Evolutionary conservation across 2,797 vertebrate species (phyloP), one percentile per base, ranked within the genome.

Genomic region (Pampus argenteus): DNA sequence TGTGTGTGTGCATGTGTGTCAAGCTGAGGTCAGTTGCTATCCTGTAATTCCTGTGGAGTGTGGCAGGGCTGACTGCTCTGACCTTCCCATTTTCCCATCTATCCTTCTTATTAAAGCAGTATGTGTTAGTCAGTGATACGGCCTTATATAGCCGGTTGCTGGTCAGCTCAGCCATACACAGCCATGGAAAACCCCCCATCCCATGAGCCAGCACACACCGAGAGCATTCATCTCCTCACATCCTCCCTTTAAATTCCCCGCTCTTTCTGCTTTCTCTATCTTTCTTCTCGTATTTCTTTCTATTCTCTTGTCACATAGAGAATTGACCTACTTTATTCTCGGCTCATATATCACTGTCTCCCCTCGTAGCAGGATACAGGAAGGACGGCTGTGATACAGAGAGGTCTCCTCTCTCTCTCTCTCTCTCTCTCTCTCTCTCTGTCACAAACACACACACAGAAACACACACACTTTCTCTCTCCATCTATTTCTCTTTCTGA

Each of bases 321-420:
- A 78, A 69, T 86, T 88, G 84, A 66, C 84, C 87, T 85, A 86
- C 76, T 89, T 90, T 78, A 76, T 65, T 70, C 64, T 9, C 23
- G 71, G 69, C 71, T 87, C 84, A 84, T 86, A 81, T 49, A 84
- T 87, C 81, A 84, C 71, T 81, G 79, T 85, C 74, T 78, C 74
- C 48, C 72, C 68, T 71, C 13, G 13, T 56, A 52, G 73, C 57
- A 25, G 10, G 55, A 61, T 45, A 56, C 9, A 8, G 52, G 60
- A 74, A 72, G 58, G 60, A 58, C 4, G 3, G 38, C 29, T 1
- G 42, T 60, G 57, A 74, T 66, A 50, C 47, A 55, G 47, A 66
- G 56, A 45, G 47, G 59, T 54, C 48, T 44, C 28, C 62, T 54
- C 48, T 44, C 28, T 25, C 65, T 29, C 38, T 51, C 36, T 38